Conservation (phyloP, 1,140 invertebrate genomes). For the Orius laevigatus region DNA sequence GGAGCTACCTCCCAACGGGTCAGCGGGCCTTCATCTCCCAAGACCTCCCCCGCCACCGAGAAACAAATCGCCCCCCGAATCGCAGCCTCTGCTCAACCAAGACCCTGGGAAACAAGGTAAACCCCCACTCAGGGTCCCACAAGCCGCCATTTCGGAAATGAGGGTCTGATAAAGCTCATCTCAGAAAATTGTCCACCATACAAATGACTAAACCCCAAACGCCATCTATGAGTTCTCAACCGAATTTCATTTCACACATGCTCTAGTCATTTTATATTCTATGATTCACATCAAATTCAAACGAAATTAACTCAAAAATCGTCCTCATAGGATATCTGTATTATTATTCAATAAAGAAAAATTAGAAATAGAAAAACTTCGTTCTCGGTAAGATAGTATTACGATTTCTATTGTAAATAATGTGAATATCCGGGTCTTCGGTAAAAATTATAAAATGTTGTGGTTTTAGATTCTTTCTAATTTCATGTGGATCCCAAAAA, state of each 20-base stretch:
- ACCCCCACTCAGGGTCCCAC: slow-evolving; percentile 38
- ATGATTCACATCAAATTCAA: too few relatives aligned
- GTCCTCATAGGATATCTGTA: too few relatives aligned
- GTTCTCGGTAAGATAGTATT: not conserved
- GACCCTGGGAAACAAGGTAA: slow-evolving; percentile 23
- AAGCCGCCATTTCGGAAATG: slow-evolving; percentile 65
- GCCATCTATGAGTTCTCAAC: too few relatives aligned
- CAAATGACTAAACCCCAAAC: not conserved
- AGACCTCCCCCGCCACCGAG: slow-evolving; percentile 37
- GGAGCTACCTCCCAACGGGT: slow-evolving; percentile 37
- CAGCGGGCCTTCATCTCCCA: slow-evolving; percentile 32
- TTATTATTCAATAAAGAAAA: too few relatives aligned
- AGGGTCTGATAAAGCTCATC: slow-evolving; percentile 45
- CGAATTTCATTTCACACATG: too few relatives aligned
- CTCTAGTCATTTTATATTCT: too few relatives aligned
- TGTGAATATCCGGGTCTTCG: slow-evolving; percentile 2
- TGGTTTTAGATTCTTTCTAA: too few relatives aligned
- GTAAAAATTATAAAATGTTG: not conserved
- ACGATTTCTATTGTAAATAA: slow-evolving; percentile 6
- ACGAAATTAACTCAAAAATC: too few relatives aligned
- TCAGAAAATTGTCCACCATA: not conserved
- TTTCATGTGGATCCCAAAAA: too few relatives aligned
- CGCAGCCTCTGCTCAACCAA: slow-evolving; percentile 30
- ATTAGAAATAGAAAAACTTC: not conserved
- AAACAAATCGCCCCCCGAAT: slow-evolving; percentile 37